Evolutionary conservation across 2,797 vertebrate species (phyloP), one percentile per base, ranked within the genome.

Genomic region (Enteromius fasciolatus): DNA sequence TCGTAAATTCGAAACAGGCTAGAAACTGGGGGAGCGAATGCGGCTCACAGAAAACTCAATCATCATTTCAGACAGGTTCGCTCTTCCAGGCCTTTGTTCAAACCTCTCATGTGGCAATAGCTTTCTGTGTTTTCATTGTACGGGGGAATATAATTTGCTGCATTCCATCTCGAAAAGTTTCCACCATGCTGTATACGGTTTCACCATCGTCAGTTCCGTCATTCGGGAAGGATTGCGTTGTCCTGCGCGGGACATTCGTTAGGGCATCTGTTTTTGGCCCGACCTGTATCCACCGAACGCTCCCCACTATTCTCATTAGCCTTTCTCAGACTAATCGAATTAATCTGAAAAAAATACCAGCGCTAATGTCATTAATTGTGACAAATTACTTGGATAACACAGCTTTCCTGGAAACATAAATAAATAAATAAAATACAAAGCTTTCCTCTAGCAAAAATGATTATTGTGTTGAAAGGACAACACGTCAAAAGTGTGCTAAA

Each of bases 291-390:
- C 44, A 33, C 28, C 11, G 20, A 69, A 44, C 20, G 5, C 59
- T 61, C 67, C n/a, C 67, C 20, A 48, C 46, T 57, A 59, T 52
- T 72, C 39, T 75, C 54, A 84, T 78, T 79, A 87, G 46, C 72
- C 23, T 63, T 50, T 25, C 79, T 75, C 67, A 70, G 36, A 76
- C 59, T 41, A 66, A 46, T 76, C 63, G 0, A 75, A 83, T 83
- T 78, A 36, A 84, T 87, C 79, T 79, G 77, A 77, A 23, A 74
- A 72, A 89, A 83, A 82, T 36, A 63, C 78, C 78, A 79, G 66
- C 12, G 75, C 67, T 83, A 86, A 81, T 83, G 74, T 59, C 66
- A 83, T 83, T 87, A 86, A 86, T 86, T 81, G 72, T 85, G 87
- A 88, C 64, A 31, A 77, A 90, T 80, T 52, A 67, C 69, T 80